Evolutionary conservation across 2,888 invertebrate genomes (phyloP), one percentile per base, ranked within the genome.

Genomic region (Gonocerus acuteangulatus): DNA sequence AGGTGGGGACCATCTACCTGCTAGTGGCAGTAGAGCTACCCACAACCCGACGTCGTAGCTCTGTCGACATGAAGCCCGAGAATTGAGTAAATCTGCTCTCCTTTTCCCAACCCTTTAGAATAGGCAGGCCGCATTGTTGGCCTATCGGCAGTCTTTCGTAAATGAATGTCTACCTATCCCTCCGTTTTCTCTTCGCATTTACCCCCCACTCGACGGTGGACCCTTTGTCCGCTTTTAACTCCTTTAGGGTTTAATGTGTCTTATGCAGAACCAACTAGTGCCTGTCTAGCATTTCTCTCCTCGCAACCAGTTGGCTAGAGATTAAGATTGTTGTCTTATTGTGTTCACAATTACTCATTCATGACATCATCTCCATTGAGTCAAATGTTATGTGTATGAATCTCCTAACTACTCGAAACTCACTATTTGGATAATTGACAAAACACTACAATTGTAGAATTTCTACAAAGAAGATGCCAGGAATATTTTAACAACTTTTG

Each of bases 11-110:
- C n/a, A n/a, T n/a, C n/a, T n/a, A n/a, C n/a, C n/a, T n/a, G 27
- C 4, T 27, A 9, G 27, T 4, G 27, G 27, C 4, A 4, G 27
- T 27, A 27, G 27, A 9, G 27, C 27, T 27, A 27, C 27, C 27
- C 27, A 27, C 27, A 27, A 27, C 27, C 19, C 16, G 27, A 51
- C 34, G 51, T 34, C 54, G 54, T 42, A 39, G n/a, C 19, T 2
- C 42, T 54, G 54, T 54, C 54, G 54, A 39, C 54, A 54, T 6
- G 22, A 21, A 42, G 3, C 23, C 39, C 3, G 7, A 34, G 34
- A 9, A 51, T 51, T 51, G 51, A 19, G 51, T 51, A 51, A 51
- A 34, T 51, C 2, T 6, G 42, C 21, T 39, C 54, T 9, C 16
- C 21, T 11, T 54, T 54, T 42, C 39, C 39, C 21, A n/a, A 16